These are phyloP conservation scores for Pectinophora gossypiella DNA, from an alignment of 1,140 invertebrate species.

Conservation along the genomic window DNA sequence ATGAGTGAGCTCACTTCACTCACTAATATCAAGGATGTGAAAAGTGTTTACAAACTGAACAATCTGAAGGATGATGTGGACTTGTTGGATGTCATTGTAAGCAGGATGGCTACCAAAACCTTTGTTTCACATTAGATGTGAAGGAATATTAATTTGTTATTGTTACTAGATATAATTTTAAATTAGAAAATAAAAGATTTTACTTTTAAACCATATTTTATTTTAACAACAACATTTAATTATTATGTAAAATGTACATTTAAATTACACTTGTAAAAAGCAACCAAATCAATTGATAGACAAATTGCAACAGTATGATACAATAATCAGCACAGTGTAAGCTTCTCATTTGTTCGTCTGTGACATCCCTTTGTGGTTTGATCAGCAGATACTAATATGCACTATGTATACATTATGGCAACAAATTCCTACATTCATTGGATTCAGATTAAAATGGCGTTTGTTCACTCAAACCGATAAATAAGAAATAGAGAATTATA, in stretches of 20 bases:
- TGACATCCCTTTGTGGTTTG: too few species aligned
- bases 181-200: slow-evolving; percentile 19
- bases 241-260: slow-evolving; percentile 67
- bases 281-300: slow-evolving; percentile 27
- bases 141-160: too few species aligned
- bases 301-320: slow-evolving; percentile 32
- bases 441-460: too few species aligned
- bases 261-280: slow-evolving; percentile 62
- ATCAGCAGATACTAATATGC: too few species aligned
- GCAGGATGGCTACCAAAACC: slow-evolving; percentile 77
- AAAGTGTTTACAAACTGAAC: slow-evolving; percentile 77
- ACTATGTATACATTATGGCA: too few species aligned
- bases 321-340: slow-evolving; percentile 17
- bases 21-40: slow-evolving; percentile 68
- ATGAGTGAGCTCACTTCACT: slow-evolving; percentile 65
- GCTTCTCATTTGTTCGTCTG: too few species aligned
- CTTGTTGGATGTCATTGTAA: slow-evolving; percentile 77
- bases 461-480: too few species aligned
- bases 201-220: slow-evolving; percentile 43
- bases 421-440: too few species aligned
- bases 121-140: slow-evolving; percentile 44
- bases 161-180: too few species aligned
- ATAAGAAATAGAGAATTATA: too few species aligned
- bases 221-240: slow-evolving; percentile 67
- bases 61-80: slow-evolving; percentile 59